A percentile compares a stretch with the other conserved stretches of the same genome.
Evolutionary conservation across 2,888 invertebrate genomes (phyloP).

Genomic region (Thera britannica): DNA sequence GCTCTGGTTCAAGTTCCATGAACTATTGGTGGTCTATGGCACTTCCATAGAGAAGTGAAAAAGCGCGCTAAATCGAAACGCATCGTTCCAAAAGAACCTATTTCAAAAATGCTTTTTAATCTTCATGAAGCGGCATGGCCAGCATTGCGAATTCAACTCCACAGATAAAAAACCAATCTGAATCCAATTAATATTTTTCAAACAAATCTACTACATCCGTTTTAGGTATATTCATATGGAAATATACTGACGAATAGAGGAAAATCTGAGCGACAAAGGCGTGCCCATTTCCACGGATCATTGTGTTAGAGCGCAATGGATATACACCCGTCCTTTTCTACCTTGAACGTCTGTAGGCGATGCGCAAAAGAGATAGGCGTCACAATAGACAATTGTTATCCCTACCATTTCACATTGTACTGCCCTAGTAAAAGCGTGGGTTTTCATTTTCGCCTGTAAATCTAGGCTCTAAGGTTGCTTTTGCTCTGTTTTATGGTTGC

Average conservation of each 20-base stretch:
- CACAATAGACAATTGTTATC: slow-evolving; percentile 85
- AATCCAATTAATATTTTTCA: background rate
- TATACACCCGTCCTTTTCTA: slow-evolving; percentile 56
- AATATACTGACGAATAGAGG: slow-evolving; percentile 68
- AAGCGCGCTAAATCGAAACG: background rate
- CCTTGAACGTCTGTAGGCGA: slow-evolving; percentile 64
- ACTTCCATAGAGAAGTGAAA: background rate
- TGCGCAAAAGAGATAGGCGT: slow-evolving; percentile 80
- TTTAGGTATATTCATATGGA: slow-evolving; percentile 41
- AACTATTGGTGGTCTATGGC: too few relatives aligned
- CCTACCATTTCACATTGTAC: slow-evolving; percentile 64
- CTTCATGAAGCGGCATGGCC: background rate
- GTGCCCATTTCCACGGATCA: slow-evolving; percentile 66
- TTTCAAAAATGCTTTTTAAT: background rate
- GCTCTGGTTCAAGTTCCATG: too few relatives aligned
- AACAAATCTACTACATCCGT: slow-evolving; percentile 6
- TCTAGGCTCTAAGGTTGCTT: slow-evolving; percentile 45
- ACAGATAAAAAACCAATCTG: background rate
- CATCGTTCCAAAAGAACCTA: background rate
- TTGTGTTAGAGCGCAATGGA: slow-evolving; percentile 64
- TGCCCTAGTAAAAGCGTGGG: slow-evolving; percentile 62
- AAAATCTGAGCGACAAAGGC: slow-evolving; percentile 73
- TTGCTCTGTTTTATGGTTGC: slow-evolving; percentile 46
- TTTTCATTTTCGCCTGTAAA: slow-evolving; percentile 53
- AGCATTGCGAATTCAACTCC: background rate